A percentile compares a stretch with the other conserved stretches of the same genome.
These are phyloP conservation scores for Tiliqua scincoides DNA, from an alignment of 2,113 vertebrate genomes.

Conservation along the genomic window DNA sequence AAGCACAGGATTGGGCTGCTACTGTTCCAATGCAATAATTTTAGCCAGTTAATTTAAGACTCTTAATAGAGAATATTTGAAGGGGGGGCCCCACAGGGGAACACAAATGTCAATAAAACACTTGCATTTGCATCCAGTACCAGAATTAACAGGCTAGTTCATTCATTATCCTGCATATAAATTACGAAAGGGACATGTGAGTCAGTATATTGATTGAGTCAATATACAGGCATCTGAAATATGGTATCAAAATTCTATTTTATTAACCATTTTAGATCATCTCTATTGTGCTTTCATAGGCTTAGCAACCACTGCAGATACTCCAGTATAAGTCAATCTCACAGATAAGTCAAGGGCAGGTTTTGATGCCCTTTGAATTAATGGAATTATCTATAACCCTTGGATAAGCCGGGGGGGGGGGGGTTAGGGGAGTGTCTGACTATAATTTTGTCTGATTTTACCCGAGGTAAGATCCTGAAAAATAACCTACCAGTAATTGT, in stretches of 20 bases:
- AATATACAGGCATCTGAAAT: neutral
- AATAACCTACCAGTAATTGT: too few relatives aligned
- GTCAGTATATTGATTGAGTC: neutral
- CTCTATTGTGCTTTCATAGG: neutral
- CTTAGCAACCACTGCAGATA: too few relatives aligned
- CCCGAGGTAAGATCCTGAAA: too few relatives aligned
- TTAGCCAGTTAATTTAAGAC: neutral
- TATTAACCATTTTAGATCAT: neutral
- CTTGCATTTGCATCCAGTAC: neutral
- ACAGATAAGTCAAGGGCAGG: too few relatives aligned
- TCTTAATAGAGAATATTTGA: neutral
- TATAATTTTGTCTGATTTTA: too few relatives aligned
- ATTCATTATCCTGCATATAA: neutral
- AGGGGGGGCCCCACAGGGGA: neutral
- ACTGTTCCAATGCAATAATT: neutral
- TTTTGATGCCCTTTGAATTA: too few relatives aligned
- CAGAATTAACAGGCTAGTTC: neutral
- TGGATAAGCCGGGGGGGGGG: too few relatives aligned
- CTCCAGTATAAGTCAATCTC: too few relatives aligned
- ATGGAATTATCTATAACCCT: too few relatives aligned
- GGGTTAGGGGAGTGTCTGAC: too few relatives aligned
- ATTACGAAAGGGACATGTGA: neutral
- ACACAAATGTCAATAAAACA: constrained; percentile 3
- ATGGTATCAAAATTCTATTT: neutral
- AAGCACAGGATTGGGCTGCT: too few relatives aligned